Percentiles rank a stretch among this genome's conserved stretches.
phyloP scores from a whole-genome alignment of 2,113 vertebrate genomes.

The Centropus unirufus region DNA sequence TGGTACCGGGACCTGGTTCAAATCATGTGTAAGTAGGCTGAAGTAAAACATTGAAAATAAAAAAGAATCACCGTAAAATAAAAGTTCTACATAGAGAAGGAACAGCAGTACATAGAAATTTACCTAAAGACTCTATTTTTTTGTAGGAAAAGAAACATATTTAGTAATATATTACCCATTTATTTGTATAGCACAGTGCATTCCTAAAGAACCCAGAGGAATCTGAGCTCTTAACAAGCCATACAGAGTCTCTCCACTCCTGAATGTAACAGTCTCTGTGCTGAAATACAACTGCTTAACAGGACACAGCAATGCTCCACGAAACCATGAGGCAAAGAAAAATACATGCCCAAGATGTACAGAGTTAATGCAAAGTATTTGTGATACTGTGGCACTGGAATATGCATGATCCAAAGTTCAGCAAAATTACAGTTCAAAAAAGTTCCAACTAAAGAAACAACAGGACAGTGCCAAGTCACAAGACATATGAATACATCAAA shows the following conservation, averaged over 20 bases:
- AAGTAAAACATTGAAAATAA: not conserved
- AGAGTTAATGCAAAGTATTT: constrained; percentile 37
- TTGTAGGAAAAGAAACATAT: not conserved
- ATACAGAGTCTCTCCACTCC: not conserved
- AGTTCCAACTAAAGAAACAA: constrained; percentile 47
- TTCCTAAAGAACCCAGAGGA: not conserved
- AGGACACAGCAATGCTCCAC: not conserved
- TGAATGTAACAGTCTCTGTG: not conserved
- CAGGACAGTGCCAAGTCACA: constrained; percentile 53
- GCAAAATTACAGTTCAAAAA: constrained; percentile 60
- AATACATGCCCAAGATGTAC: not conserved
- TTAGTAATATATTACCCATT: not conserved
- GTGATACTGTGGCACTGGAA: not conserved
- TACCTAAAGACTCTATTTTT: not conserved
- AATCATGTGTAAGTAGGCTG: not conserved
- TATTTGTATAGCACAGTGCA: not conserved
- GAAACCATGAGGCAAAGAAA: not conserved
- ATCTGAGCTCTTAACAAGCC: not conserved
- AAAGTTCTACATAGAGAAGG: not conserved
- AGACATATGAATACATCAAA: constrained; percentile 59
- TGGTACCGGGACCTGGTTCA: not conserved
- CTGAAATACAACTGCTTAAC: not conserved
- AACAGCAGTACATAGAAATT: not conserved
- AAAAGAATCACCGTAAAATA: not conserved
- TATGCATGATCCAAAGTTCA: not conserved